Base-by-base conservation (phyloP, 2,888 invertebrate species). In the Morinoia aosen region DNA sequence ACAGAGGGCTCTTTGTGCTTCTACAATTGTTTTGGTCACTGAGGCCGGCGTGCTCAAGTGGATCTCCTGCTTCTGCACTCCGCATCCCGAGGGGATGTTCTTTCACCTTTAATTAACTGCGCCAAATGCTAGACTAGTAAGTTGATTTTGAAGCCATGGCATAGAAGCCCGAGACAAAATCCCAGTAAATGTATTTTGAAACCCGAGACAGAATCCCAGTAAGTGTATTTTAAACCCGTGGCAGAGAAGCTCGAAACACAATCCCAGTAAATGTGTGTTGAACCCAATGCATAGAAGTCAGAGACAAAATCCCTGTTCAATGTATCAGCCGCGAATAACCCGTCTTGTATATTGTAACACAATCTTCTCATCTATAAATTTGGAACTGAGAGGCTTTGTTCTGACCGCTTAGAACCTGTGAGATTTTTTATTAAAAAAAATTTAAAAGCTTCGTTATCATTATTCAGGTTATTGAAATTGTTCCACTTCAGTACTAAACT, bases 11-110 rank as follows among this genome's bases (percentile, higher is more conserved):
- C 93, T 93, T 93, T 93, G 93, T 93, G 93, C 57, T 33, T 48
- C 93, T 33, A 48, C 93, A 93, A 93, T 93, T 93, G 93, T 93
- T 93, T 93, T 93, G 57, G 93, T 93, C 93, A 56, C 57, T 93
- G 57, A 11, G 48, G 57, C 58, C 93, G 93, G 57, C 90, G 58
- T 57, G 58, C 57, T 93, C 93, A 93, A 93, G 93, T 90, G 90
- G 25, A 39, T 39, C 39, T 48, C 25, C 33, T 76, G 76, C 76
- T 76, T 76, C 76, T 76, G 76, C 76, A 76, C 76, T 76, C 33
- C 76, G 33, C 76, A 76, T 76, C 76, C 76, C 33, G 25, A 25
- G 76, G 33, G 12, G 25, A 76, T 76, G 76, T 76, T 76, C 76
- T 33, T 76, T 76, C 76, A 33, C 76, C 76, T 76, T 33, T 76